Evolutionary conservation across 2,113 vertebrate species (phyloP), one percentile per base, ranked within the genome.

Genomic region (Prunella himalayana): DNA sequence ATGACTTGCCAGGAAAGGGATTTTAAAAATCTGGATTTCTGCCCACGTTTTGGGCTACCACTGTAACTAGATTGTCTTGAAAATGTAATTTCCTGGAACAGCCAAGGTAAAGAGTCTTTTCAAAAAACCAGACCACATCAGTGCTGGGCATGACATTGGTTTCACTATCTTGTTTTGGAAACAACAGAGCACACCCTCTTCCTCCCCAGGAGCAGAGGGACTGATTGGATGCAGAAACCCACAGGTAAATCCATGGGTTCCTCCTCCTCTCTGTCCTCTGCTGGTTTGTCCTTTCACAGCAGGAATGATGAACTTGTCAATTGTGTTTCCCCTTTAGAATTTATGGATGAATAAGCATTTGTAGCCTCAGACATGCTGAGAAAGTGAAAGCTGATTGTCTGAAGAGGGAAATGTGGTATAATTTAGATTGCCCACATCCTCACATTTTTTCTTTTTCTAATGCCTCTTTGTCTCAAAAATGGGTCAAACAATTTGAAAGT

Each of bases 131-230:
- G 68, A 39, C 39, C 69, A 14, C 33, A 31, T 69, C 61, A 70
- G 54, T 37, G 68, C 60, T 56, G 76, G 47, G 33, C 56, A 66
- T 1, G 5, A 33, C 51, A 75, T 27, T 0, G 7, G 50, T 83
- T 92, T 93, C 31, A 16, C 80, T 90, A 12, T 63, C 59, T 54
- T 95, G 94, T 90, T 97, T 88, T 86, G 78, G 88, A 86, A 77
- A 88, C 94, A 94, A 93, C 95, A 96, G 68, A 92, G 31, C 82
- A 92, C 80, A 68, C 86, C 88, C 51, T 75, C 37, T 42, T 70
- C 56, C 0, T 0, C 30, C 27, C 39, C 51, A 50, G 86, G 13
- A 90, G 14, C 42, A 20, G 63, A 9, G 45, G 47, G 50, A 33
- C 3, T 70, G 72, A 54, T 10, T 63, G 82, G 71, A 25, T 77